phyloP scores from a whole-genome alignment of 2,888 invertebrate species.

The Drosophila pullipes region DNA sequence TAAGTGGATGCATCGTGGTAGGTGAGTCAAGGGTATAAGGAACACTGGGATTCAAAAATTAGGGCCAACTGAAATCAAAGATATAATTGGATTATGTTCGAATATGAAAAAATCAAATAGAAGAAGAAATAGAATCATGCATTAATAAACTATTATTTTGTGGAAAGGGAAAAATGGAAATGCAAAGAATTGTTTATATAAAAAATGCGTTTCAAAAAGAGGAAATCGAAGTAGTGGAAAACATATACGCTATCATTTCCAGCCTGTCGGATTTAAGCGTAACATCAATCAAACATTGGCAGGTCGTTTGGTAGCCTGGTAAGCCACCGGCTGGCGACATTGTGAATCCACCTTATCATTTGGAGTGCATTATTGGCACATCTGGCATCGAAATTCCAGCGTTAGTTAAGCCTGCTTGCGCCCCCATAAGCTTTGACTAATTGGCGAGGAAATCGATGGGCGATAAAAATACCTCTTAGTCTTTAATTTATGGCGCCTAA shows the following conservation, averaged over 20 bases:
- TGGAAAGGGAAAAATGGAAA: background rate
- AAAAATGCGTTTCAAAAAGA: background rate
- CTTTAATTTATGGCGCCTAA: slow-evolving; percentile 50
- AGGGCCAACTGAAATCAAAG: background rate
- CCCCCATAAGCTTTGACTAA: slow-evolving; percentile 72
- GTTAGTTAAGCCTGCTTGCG: slow-evolving; percentile 55
- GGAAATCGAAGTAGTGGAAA: background rate
- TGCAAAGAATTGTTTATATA: background rate
- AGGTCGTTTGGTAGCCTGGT: slow-evolving; percentile 56
- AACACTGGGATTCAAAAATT: background rate
- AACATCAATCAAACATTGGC: slow-evolving; percentile 70
- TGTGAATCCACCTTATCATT: slow-evolving; percentile 62
- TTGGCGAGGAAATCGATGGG: slow-evolving; percentile 67
- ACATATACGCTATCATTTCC: background rate
- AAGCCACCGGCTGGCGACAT: slow-evolving; percentile 60
- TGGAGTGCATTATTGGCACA: slow-evolving; percentile 46
- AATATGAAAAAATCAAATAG: no score
- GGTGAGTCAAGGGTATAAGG: background rate
- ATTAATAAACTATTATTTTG: no score
- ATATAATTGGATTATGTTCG: no score
- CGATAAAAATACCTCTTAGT: slow-evolving; percentile 48
- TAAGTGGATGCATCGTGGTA: background rate
- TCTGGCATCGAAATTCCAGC: slow-evolving; percentile 60
- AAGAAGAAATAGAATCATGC: no score
- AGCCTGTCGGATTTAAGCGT: background rate